Conservation (phyloP, 92 coral and sea anemone genomes). For the Umimayanthus kanabou region DNA sequence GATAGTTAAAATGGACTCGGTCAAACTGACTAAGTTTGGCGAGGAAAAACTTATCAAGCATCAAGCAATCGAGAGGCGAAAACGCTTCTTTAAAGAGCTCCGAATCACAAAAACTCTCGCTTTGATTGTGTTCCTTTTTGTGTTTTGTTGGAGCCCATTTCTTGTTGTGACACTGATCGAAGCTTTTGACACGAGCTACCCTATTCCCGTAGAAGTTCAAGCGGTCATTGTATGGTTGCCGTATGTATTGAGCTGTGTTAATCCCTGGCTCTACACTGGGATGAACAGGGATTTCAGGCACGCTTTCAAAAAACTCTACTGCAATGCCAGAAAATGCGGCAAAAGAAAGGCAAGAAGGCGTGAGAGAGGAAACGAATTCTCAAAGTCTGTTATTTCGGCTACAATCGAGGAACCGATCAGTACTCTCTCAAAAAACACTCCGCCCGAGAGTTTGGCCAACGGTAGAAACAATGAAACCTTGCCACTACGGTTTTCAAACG, state of each 20-base stretch:
- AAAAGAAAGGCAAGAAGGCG: slow-evolving; percentile 11
- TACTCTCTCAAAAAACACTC: slow-evolving; percentile 3
- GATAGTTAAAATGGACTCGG: slow-evolving; percentile 72
- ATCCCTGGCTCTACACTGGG: slow-evolving; percentile 86
- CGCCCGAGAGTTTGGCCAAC: neutral
- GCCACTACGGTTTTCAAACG: slow-evolving; percentile 8
- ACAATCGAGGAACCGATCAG: slow-evolving; percentile 32
- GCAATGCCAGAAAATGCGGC: slow-evolving; percentile 34
- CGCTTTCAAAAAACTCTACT: slow-evolving; percentile 77
- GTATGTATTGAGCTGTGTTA: slow-evolving; percentile 70
- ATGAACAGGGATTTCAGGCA: slow-evolving; percentile 82
- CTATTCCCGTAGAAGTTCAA: slow-evolving; percentile 49
- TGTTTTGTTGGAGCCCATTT: slow-evolving; percentile 82
- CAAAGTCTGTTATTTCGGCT: slow-evolving; percentile 38
- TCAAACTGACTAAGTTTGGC: slow-evolving; percentile 36
- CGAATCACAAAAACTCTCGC: slow-evolving; percentile 82
- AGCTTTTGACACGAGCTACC: slow-evolving; percentile 47
- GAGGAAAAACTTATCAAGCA: slow-evolving; percentile 35
- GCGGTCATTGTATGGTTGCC: slow-evolving; percentile 67
- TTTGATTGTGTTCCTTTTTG: slow-evolving; percentile 74
- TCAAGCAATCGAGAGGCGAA: slow-evolving; percentile 63
- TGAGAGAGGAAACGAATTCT: slow-evolving; percentile 35
- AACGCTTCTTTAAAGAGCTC: slow-evolving; percentile 81
- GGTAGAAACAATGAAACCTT: neutral
- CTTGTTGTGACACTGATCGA: slow-evolving; percentile 69